Evolutionary conservation across 2,888 invertebrate species (phyloP).

Genomic region (Coleophora deauratella): DNA sequence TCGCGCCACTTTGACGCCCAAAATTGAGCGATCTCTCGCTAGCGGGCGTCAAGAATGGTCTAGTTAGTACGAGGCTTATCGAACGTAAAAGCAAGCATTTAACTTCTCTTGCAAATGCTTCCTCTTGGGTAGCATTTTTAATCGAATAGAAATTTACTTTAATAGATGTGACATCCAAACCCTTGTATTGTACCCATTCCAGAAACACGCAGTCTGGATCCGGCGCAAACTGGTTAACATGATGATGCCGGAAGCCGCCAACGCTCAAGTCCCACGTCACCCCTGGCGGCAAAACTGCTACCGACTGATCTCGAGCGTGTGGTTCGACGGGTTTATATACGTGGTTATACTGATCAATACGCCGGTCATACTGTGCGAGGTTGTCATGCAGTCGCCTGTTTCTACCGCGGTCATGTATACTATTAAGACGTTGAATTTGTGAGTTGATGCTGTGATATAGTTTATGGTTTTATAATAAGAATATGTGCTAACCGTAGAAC

Average conservation of each 20-base stretch:
- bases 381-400: constrained; percentile 34
- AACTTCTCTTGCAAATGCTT: too few relatives aligned
- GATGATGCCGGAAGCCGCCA: constrained; percentile 43
- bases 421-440: constrained; percentile 56
- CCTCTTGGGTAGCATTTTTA: too few relatives aligned
- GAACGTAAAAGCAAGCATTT: too few relatives aligned
- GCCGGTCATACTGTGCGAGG: constrained; percentile 57
- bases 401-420: constrained; percentile 18
- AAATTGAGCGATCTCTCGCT: too few relatives aligned
- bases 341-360: constrained; percentile 56
- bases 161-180: too few relatives aligned
- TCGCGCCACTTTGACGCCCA: too few relatives aligned
- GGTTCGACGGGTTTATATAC: constrained; percentile 64
- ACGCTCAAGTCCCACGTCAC: constrained; percentile 42
- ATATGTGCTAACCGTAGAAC: too few relatives aligned
- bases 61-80: too few relatives aligned
- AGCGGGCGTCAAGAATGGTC: too few relatives aligned
- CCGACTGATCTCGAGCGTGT: constrained; percentile 40
- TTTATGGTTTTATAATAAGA: not conserved
- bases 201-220: constrained; percentile 58
- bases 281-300: constrained; percentile 49
- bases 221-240: constrained; percentile 53
- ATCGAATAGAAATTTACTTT: too few relatives aligned
- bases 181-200: constrained; percentile 4
- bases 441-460: constrained; percentile 23